Conservation (phyloP, 2,797 vertebrate species). For the Capromys pilorides region DNA sequence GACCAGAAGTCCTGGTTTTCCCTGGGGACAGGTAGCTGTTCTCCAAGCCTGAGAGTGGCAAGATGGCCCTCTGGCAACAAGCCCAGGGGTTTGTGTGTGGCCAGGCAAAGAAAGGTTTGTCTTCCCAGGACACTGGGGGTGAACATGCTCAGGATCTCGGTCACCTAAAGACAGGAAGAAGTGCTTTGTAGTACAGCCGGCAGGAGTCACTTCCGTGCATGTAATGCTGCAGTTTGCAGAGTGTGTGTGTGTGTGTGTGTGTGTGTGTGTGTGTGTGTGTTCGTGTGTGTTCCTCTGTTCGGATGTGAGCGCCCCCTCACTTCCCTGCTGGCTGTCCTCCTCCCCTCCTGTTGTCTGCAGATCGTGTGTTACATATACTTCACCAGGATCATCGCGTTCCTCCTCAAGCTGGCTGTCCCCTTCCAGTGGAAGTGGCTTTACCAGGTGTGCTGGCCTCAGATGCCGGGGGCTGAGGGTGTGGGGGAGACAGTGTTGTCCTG, state of each 20-base stretch:
- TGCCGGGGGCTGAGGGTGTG: background rate
- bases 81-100: background rate
- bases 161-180: background rate
- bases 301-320: background rate
- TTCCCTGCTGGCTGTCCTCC: background rate
- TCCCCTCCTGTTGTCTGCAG: constrained; percentile 76
- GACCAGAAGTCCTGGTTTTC: accelerated
- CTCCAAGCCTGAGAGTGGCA: background rate
- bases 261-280: too few relatives aligned
- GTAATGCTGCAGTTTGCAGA: background rate
- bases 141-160: background rate
- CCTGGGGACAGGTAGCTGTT: background rate
- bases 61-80: background rate
- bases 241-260: background rate
- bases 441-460: constrained; percentile 85
- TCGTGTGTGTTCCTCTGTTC: background rate
- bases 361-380: constrained; percentile 94
- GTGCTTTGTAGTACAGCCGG: background rate
- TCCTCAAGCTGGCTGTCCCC: constrained; percentile 92
- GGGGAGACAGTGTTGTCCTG: background rate
- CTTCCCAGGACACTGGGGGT: background rate
- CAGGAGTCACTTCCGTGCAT: background rate
- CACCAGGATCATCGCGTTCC: constrained; percentile 92
- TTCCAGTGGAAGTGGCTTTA: constrained; percentile 95
- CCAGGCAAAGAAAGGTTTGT: accelerated